Percentiles rank a stretch among this genome's conserved stretches.
phyloP scores from a whole-genome alignment of 2,113 vertebrate genomes.

The Zeus faber region DNA sequence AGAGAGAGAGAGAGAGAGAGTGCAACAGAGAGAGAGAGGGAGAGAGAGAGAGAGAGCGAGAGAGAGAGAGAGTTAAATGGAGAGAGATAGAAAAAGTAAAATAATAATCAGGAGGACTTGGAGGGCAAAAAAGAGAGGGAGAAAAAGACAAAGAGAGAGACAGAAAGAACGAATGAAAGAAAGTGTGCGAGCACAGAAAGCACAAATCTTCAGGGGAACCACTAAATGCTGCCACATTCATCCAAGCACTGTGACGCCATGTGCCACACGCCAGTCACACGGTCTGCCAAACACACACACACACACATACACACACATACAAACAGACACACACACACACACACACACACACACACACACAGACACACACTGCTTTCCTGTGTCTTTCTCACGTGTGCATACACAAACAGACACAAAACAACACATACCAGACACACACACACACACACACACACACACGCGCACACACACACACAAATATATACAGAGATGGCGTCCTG shows the following conservation, averaged over 20 bases:
- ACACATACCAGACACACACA: neutral
- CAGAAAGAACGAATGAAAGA: neutral
- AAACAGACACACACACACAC: slow-evolving; percentile 9
- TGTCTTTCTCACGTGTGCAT: no score
- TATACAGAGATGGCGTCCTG: neutral
- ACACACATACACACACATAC: slow-evolving; percentile 10
- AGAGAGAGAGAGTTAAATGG: neutral
- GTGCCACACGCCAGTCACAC: slow-evolving; percentile 51
- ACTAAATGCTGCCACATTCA: slow-evolving; percentile 73
- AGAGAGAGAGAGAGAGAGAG: slow-evolving; percentile 48
- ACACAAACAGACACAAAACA: neutral
- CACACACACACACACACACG: slow-evolving; percentile 1
- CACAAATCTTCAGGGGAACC: slow-evolving; percentile 45
- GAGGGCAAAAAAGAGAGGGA: neutral
- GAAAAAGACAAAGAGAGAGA: neutral
- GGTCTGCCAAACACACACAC: slow-evolving; percentile 27
- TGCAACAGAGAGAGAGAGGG: neutral
- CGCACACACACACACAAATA: slow-evolving; percentile 5
- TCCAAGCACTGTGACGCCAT: slow-evolving; percentile 52
- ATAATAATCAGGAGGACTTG: no score
- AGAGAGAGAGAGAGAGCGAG: slow-evolving; percentile 8
- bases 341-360: slow-evolving; percentile 15
- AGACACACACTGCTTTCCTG: no score
- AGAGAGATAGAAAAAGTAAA: neutral
- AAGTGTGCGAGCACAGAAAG: neutral